Conservation (phyloP, 2,888 invertebrate genomes). For the Amblyjoppa proteus region DNA sequence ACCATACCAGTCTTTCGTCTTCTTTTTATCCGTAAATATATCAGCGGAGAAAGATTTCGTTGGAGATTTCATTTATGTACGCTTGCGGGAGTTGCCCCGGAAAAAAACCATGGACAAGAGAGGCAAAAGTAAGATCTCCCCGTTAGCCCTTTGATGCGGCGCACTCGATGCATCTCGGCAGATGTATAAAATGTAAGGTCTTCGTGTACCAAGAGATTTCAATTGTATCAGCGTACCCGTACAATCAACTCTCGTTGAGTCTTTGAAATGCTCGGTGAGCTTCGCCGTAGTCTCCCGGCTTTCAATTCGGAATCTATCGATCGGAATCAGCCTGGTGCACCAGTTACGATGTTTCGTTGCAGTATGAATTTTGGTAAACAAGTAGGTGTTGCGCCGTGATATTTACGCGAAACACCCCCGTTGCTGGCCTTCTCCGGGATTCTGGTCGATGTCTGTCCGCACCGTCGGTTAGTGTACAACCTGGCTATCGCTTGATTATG, state of each 20-base stretch:
- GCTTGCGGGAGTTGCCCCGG: not conserved
- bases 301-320: constrained; percentile 53
- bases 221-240: constrained; percentile 31
- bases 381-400: constrained; percentile 1
- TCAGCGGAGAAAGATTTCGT: not conserved
- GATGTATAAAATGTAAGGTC: constrained; percentile 19
- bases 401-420: not conserved
- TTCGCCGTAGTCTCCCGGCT: constrained; percentile 41
- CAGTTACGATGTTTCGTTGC: constrained; percentile 49
- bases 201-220: constrained; percentile 24
- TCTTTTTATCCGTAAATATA: not conserved
- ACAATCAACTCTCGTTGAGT: not conserved
- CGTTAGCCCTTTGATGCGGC: not conserved
- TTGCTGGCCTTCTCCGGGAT: not conserved
- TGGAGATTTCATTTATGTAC: not conserved
- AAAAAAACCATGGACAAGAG: not conserved
- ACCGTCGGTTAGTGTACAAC: not conserved
- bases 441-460: constrained; percentile 1
- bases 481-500: too few species aligned
- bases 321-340: constrained; percentile 36
- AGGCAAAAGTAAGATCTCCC: not conserved
- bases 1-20: not conserved
- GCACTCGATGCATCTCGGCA: not conserved
- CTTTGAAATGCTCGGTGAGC: constrained; percentile 10
- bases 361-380: constrained; percentile 56